Evolutionary conservation across 2,797 vertebrate genomes (phyloP), one percentile per base, ranked within the genome.

Genomic region (Malurus leucopterus): DNA sequence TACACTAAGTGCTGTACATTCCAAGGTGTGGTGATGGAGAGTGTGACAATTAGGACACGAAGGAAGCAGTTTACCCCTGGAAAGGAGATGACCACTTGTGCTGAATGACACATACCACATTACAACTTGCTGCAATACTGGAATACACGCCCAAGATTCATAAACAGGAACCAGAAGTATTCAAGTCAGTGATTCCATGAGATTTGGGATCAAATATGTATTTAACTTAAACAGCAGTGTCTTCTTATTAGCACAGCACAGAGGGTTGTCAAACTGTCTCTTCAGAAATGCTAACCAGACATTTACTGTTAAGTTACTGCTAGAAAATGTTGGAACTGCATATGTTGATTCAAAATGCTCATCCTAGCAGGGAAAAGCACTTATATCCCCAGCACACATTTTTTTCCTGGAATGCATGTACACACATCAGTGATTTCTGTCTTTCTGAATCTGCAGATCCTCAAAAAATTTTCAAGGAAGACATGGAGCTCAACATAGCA

Each of bases 341-440:
- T 89, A 89, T 89, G 89, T 84, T 87, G 65, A 88, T 90, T 91
- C 76, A 92, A 91, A 85, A 90, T 93, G 73, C 84, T 94, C 86
- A 93, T 87, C 63, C 58, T 86, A 93, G 63, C 76, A 91, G 44
- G 24, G 70, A 86, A 90, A 93, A 87, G 73, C 67, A 86, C 84
- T 88, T 74, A 68, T 11, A 58, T 83, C 55, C 82, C 30, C 65
- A 93, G 77, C 67, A 94, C 4, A 73, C 53, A 57, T 74, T 80
- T 80, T 80, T 44, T 91, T 90, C 82, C 84, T 93, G 79, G 71
- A 95, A 91, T 63, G 49, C 76, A 59, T 16, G 54, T 57, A 88
- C 51, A 87, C 79, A 79, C 27, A 88, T 54, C 43, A 80, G 51
- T 53, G 62, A 61, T 73, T 95, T 84, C 64, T 59, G 30, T 57